Percentiles rank a stretch among this genome's conserved stretches.
These are phyloP conservation scores for Delphinus delphis DNA, from an alignment of 2,113 vertebrate genomes.

Conservation along the genomic window DNA sequence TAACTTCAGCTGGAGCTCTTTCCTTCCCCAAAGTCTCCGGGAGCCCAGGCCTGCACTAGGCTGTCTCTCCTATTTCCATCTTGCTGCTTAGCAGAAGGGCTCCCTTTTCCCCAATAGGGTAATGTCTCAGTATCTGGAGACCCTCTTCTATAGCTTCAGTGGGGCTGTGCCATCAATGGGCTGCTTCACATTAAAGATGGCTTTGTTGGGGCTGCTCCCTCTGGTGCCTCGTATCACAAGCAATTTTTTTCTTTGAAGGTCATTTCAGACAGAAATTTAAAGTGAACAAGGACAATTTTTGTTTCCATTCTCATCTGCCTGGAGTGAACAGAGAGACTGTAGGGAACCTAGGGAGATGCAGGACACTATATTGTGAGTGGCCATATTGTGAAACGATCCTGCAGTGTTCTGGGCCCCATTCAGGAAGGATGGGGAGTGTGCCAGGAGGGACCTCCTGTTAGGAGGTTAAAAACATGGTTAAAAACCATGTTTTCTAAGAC, in stretches of 20 bases:
- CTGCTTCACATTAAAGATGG: neutral
- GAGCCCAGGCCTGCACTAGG: neutral
- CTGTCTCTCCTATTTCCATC: slow-evolving; percentile 10
- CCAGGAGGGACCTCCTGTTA: neutral
- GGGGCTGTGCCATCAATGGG: neutral
- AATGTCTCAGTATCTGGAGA: neutral
- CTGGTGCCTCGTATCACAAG: neutral
- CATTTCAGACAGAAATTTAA: slow-evolving; percentile 51
- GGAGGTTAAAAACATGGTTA: neutral
- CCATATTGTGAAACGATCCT: neutral
- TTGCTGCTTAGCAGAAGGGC: neutral
- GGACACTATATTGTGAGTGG: neutral
- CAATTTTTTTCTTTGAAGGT: neutral
- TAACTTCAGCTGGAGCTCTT: neutral
- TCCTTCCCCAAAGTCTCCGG: neutral
- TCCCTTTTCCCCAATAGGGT: neutral
- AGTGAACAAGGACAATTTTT: neutral
- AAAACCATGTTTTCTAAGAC: neutral
- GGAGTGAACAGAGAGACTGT: neutral
- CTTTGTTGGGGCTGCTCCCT: neutral
- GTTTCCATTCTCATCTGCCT: neutral
- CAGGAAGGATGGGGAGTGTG: neutral
- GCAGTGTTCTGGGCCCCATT: neutral
- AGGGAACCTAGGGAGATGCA: neutral
- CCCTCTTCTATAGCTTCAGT: neutral